Conservation (phyloP, 2,888 invertebrate genomes). For the Orthosia cruda region DNA sequence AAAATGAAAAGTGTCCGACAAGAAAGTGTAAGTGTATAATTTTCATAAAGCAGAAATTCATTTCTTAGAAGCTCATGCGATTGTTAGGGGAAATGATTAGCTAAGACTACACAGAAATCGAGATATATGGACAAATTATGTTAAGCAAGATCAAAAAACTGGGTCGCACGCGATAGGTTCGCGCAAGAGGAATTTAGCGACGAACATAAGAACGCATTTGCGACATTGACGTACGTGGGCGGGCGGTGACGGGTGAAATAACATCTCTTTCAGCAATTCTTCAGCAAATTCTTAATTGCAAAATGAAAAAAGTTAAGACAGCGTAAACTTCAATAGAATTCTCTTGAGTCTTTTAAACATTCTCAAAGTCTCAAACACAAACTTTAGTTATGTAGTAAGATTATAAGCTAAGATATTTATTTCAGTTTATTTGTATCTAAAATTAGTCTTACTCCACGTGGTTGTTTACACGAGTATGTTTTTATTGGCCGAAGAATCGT, state of each 20-base stretch:
- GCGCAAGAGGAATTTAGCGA: constrained; percentile 78
- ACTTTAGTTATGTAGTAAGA: constrained; percentile 7
- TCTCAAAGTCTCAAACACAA: constrained; percentile 6
- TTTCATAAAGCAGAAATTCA: neutral
- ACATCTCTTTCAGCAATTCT: constrained; percentile 61
- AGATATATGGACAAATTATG: constrained; percentile 45
- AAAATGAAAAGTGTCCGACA: neutral
- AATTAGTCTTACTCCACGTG: constrained; percentile 36
- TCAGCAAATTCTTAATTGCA: constrained; percentile 39
- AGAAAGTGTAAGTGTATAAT: neutral
- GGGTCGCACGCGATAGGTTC: constrained; percentile 76
- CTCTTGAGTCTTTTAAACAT: constrained; percentile 1
- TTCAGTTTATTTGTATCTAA: constrained; percentile 29
- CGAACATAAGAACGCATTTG: constrained; percentile 77
- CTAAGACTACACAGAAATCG: constrained; percentile 16
- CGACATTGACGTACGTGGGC: constrained; percentile 85
- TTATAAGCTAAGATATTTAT: constrained; percentile 19
- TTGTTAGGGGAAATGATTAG: constrained; percentile 23
- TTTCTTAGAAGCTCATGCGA: neutral
- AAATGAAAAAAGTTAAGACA: constrained; percentile 41
- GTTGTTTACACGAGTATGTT: constrained; percentile 20
- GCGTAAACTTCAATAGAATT: constrained; percentile 29
- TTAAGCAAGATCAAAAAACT: constrained; percentile 72
- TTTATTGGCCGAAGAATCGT: constrained; percentile 21
- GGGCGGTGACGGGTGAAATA: constrained; percentile 75